phyloP scores from a whole-genome alignment of 1,140 invertebrate species.

The Thereuonema tuberculata region DNA sequence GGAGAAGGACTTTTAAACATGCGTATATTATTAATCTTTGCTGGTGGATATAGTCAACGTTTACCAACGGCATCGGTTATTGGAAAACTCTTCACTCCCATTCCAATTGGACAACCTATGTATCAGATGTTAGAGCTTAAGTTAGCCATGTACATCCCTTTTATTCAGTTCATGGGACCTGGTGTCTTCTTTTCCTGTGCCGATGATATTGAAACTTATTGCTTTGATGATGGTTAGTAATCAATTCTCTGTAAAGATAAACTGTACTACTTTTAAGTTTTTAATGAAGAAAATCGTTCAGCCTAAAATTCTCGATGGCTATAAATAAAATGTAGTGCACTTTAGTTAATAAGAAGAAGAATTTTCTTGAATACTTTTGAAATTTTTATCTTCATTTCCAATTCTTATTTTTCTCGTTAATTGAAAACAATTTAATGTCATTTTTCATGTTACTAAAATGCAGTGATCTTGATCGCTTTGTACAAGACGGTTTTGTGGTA shows the following conservation, averaged over 20 bases:
- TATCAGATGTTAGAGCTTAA: conserved; percentile 35
- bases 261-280: too few species aligned
- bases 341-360: neutral
- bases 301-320: too few species aligned
- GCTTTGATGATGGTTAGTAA: conserved; percentile 20
- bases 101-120: conserved; percentile 25
- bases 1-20: conserved; percentile 23
- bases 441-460: too few species aligned
- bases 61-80: conserved; percentile 33
- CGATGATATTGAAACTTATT: conserved; percentile 35
- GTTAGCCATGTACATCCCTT: conserved; percentile 33
- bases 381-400: too few species aligned
- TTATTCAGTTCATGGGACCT: conserved; percentile 30
- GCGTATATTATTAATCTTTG: conserved; percentile 34
- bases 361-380: too few species aligned
- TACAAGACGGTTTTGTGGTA: too few species aligned
- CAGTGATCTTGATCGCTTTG: too few species aligned
- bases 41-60: conserved; percentile 36
- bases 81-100: conserved; percentile 34
- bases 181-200: conserved; percentile 36
- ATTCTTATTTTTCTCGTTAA: too few species aligned
- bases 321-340: too few species aligned
- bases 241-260: too few species aligned
- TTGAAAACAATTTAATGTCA: too few species aligned
- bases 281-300: too few species aligned